These are phyloP conservation scores for Scaptomyza cyrtandrae DNA, from an alignment of 2,888 invertebrate species.

Conservation along the genomic window DNA sequence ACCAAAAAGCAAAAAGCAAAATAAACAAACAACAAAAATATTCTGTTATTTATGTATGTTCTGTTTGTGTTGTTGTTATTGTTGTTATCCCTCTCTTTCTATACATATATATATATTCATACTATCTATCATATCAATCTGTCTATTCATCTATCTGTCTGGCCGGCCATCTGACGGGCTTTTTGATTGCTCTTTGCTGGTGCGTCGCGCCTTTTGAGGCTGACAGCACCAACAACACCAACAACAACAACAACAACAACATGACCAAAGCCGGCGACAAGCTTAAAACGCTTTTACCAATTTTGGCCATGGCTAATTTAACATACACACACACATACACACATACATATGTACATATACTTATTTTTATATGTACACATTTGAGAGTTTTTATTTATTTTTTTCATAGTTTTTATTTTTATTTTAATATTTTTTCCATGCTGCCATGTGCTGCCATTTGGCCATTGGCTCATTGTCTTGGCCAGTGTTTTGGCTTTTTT, in stretches of 20 bases:
- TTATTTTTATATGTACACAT: conserved; percentile 1
- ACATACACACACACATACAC: conserved; percentile 34
- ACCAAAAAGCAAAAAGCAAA: background rate
- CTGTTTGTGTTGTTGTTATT: background rate
- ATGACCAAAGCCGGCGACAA: conserved; percentile 70
- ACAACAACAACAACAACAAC: conserved; percentile 60
- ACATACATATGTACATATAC: background rate
- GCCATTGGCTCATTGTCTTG: background rate
- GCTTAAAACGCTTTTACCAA: conserved; percentile 71
- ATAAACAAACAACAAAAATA: background rate
- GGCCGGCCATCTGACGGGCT: conserved; percentile 8
- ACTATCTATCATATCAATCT: conserved; percentile 4
- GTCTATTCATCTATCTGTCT: conserved; percentile 26
- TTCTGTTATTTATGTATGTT: background rate
- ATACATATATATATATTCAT: background rate
- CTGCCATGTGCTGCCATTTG: background rate
- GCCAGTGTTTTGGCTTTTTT: conserved; percentile 9
- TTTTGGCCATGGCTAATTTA: conserved; percentile 74
- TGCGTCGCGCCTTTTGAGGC: conserved; percentile 62
- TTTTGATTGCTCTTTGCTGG: conserved; percentile 12
- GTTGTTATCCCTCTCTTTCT: background rate
- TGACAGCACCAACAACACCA: conserved; percentile 6
- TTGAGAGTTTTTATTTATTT: conserved; percentile 2
- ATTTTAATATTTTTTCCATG: background rate
- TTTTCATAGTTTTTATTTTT: conserved; percentile 35